Evolutionary conservation across 2,888 invertebrate species (phyloP).

Genomic region (Tetranychus truncatus): DNA sequence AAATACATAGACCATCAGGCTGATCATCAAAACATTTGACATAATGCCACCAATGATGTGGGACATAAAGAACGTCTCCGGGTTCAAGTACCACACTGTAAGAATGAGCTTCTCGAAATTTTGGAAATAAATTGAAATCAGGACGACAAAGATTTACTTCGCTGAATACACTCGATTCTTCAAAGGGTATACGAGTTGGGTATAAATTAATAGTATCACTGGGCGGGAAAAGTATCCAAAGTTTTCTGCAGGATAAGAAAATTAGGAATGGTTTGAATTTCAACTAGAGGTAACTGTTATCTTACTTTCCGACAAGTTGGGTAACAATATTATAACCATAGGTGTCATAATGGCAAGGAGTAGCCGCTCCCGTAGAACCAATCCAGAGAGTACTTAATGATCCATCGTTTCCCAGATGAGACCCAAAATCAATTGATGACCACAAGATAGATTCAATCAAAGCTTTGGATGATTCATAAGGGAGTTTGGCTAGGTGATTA

Average conservation of each 20-base stretch:
- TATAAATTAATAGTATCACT: conserved; percentile 45
- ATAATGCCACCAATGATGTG: conserved; percentile 91
- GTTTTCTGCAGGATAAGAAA: conserved; percentile 44
- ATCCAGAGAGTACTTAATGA: conserved; percentile 35
- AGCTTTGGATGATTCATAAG: conserved; percentile 14
- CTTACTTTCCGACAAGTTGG: conserved; percentile 64
- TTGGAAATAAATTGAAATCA: conserved; percentile 29
- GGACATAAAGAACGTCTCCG: conserved; percentile 56
- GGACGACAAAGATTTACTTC: conserved; percentile 59
- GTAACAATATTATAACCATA: conserved; percentile 83
- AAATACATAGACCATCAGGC: conserved; percentile 37
- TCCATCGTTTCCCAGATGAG: conserved; percentile 11
- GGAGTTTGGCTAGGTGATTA: conserved; percentile 22
- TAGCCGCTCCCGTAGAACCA: conserved; percentile 50
- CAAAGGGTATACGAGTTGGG: conserved; percentile 74
- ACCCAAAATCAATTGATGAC: conserved; percentile 9
- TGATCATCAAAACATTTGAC: conserved; percentile 45
- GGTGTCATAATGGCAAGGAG: conserved; percentile 80
- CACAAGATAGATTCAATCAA: conserved; percentile 17
- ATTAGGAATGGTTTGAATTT: not conserved
- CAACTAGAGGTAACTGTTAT: not conserved
- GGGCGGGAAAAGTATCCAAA: conserved; percentile 79
- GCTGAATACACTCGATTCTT: conserved; percentile 86
- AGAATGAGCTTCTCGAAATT: conserved; percentile 30
- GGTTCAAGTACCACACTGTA: conserved; percentile 36